These are phyloP conservation scores for Poeciliopsis retropinna DNA, from an alignment of 2,113 vertebrate genomes.

Conservation along the genomic window DNA sequence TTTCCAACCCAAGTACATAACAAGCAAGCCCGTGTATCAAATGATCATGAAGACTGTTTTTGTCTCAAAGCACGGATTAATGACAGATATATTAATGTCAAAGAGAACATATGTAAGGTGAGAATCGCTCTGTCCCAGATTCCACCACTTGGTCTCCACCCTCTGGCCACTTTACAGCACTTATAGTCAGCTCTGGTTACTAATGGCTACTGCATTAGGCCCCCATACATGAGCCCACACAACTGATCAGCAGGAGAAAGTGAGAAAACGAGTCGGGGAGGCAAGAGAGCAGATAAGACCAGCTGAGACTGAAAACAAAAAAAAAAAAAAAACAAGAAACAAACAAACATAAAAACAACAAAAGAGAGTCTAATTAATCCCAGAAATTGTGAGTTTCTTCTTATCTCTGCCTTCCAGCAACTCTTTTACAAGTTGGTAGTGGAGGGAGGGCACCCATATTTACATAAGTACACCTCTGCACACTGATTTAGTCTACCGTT, in stretches of 20 bases:
- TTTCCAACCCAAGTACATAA: neutral
- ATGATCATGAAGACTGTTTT: slow-evolving; percentile 39
- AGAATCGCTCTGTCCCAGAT: slow-evolving; percentile 30
- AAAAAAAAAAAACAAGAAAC: neutral
- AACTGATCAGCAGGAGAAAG: slow-evolving; percentile 31
- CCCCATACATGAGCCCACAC: slow-evolving; percentile 5
- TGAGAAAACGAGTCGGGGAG: slow-evolving; percentile 24
- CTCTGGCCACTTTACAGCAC: slow-evolving; percentile 45
- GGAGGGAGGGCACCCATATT: slow-evolving; percentile 10
- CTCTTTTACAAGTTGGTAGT: slow-evolving; percentile 23
- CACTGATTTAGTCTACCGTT: slow-evolving; percentile 8
- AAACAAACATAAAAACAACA: slow-evolving; percentile 13
- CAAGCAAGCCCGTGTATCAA: slow-evolving; percentile 21
- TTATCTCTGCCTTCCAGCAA: slow-evolving; percentile 60
- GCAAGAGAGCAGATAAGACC: slow-evolving; percentile 27
- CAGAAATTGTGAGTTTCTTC: neutral
- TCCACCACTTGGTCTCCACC: slow-evolving; percentile 34
- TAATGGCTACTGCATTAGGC: slow-evolving; percentile 61
- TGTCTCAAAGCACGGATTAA: slow-evolving; percentile 52
- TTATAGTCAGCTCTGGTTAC: slow-evolving; percentile 66
- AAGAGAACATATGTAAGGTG: slow-evolving; percentile 50
- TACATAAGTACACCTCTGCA: slow-evolving; percentile 13
- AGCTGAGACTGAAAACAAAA: slow-evolving; percentile 24
- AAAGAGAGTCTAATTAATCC: slow-evolving; percentile 40
- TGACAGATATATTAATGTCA: slow-evolving; percentile 52